Conservation (phyloP, 1,140 invertebrate species). For the Muscidifurax raptorellus region DNA sequence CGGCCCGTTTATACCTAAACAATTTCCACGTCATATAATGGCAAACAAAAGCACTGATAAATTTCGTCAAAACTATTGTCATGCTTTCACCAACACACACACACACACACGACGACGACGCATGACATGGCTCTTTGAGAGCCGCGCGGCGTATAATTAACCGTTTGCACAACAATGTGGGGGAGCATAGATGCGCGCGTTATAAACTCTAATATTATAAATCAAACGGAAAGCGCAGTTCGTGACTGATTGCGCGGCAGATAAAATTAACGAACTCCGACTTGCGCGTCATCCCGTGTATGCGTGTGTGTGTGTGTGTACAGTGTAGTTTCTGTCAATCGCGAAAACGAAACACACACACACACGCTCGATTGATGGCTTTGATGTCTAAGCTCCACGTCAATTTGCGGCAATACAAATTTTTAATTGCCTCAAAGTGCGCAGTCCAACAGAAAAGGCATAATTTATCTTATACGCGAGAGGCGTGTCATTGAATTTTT, state of each 20-base stretch:
- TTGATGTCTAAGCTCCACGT: background rate
- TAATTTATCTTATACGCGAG: background rate
- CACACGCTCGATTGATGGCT: background rate
- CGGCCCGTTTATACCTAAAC: background rate
- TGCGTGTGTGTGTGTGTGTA: background rate
- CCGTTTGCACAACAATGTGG: conserved; percentile 11
- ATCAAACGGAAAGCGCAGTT: conserved; percentile 19
- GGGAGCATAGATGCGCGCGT: background rate
- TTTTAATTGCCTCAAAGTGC: background rate
- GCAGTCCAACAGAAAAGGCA: background rate
- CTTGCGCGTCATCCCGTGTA: conserved; percentile 3
- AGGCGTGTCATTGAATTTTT: no score
- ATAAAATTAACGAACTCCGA: conserved; percentile 47
- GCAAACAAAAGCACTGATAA: conserved; percentile 11
- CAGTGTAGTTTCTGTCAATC: conserved; percentile 33
- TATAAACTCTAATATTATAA: conserved; percentile 22
- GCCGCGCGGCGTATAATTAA: conserved; percentile 1
- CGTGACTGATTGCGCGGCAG: conserved; percentile 36
- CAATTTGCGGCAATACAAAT: conserved; percentile 3
- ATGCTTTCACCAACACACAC: background rate
- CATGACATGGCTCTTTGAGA: conserved; percentile 21
- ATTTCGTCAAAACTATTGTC: conserved; percentile 37
- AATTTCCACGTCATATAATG: background rate
- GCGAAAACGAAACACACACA: background rate
- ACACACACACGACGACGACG: no score